Base-by-base conservation (phyloP, 2,797 vertebrate species). In the Xyrichtys novacula region DNA sequence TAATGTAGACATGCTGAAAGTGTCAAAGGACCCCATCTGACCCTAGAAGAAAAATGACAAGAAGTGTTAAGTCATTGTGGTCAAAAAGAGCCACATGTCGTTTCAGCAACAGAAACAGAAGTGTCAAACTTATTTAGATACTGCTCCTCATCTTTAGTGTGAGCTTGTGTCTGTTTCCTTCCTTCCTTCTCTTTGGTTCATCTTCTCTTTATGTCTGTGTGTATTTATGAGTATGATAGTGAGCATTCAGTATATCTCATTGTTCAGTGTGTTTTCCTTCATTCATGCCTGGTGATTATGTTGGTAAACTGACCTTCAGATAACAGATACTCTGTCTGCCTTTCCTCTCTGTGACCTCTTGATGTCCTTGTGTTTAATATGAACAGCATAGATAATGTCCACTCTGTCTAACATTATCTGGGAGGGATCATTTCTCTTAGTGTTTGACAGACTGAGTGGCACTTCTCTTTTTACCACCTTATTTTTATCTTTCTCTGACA, bases 361-460 rank as follows among this genome's bases (percentile, higher is more conserved):
- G 38, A 14, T 25, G 12, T 47, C 25, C 48, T 38, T 38, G 39
- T 3, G 4, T 2, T 29, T 19, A 31, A 19, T 15, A 15, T 28
- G 32, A 2, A 3, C 5, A 56, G 10, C 17, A 19, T 34, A 42
- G 16, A 40, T 5, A 3, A 14, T 44, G 16, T 32, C n/a, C 23
- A 15, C 0, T 0, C 26, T 23, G 26, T 22, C 38, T 7, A 6
- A 36, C 14, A 32, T 47, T 49, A 36, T 57, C 38, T 29, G 23
- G 25, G 38, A 32, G n/a, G 2, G 34, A 56, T 9, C 25, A 23
- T 22, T 43, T 29, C 28, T 44, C 29, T 49, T 4, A 7, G 17
- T 11, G 20, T 64, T 22, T 29, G 36, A 34, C 46, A 16, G 60
- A 52, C 53, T 19, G 15, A 52, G n/a, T 46, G 31, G 36, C 28